Base-by-base conservation (phyloP, 2,797 vertebrate genomes). In the Paramormyrops hopkinsi region DNA sequence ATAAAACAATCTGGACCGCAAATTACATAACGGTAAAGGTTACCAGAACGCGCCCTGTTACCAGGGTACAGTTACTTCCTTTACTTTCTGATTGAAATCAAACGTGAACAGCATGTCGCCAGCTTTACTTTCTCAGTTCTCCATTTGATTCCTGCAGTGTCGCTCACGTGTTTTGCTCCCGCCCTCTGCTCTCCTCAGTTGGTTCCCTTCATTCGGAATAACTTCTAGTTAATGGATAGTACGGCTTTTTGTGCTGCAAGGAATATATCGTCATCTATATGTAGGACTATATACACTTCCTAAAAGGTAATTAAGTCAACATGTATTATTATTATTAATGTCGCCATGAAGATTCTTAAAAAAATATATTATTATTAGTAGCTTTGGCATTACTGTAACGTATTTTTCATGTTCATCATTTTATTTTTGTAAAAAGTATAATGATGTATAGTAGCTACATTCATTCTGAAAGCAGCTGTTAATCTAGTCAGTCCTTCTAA, bases 211-310 rank as follows among this genome's bases (percentile, higher is more conserved):
- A 89, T 87, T 83, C 87, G 46, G 9, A 86, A 76, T 76, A 56
- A 89, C 90, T 89, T 89, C 89, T 14, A 88, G 33, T 89, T 90
- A 88, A 90, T 92, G 54, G 56, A 46, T 65, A 86, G 89, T 89
- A 59, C 53, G 29, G 12, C 19, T 88, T 37, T 87, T 87, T 22
- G 82, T 51, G n/a, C 90, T 59, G 86, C 86, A 62, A 89, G 48
- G 5, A 85, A 29, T 53, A 50, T 51, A 22, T 48, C 82, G 9
- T 25, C n/a, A 29, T 85, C 11, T 51, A 2, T 51, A 17, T 29
- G 17, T 41, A 41, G 14, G 73, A 44, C n/a, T 37, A 44, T n/a
- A 17, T n/a, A 19, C 37, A 4, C 17, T 79, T 44, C 41, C 73
- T 44, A 9, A 44, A 79, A 19, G 37, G 73, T 79, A 29, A 29